Evolutionary conservation across 2,888 invertebrate genomes (phyloP), one percentile per base, ranked within the genome.

Genomic region (Thecocarcelia acutangulata): DNA sequence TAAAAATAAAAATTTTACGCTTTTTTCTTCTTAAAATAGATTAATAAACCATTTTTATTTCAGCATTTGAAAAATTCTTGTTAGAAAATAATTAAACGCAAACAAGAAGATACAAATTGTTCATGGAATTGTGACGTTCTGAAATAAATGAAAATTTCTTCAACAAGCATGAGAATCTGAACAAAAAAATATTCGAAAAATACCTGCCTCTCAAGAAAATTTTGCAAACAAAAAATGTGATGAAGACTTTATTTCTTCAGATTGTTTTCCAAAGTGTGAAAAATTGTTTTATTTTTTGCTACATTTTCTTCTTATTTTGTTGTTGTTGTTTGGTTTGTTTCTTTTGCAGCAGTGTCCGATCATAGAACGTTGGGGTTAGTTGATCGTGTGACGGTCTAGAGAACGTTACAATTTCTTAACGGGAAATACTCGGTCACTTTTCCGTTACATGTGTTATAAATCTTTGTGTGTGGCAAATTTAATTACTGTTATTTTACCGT

Each of bases 331-430:
- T n/a, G n/a, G 63, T 44, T 64, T 66, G 42, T 40, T 58, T 37
- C 21, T 64, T 56, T 54, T 61, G 52, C 61, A 58, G 76, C 61
- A 48, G 4, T 19, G n/a, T 42, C 59, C 61, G 54, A 50, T 70
- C 54, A 13, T 56, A 58, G 48, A 75, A 61, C 46, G 46, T 70
- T 75, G 66, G 40, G 44, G 17, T 82, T 56, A 83, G 83, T 83
- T 83, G 81, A 72, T 61, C 52, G 46, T 76, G 73, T 61, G 82
- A 64, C 72, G 69, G 64, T 73, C 68, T 50, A 74, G 63, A 64
- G 83, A 70, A 50, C 83, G 79, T 75, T 70, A 73, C 79, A 74
- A 83, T 75, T 74, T 59, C 59, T 59, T 19, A 64, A 70, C 79
- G 79, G 66, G 24, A 52, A 56, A 4, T n/a, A 66, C 66, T 44